Base-by-base conservation (phyloP, 2,888 invertebrate species). In the Andrena praecox region DNA sequence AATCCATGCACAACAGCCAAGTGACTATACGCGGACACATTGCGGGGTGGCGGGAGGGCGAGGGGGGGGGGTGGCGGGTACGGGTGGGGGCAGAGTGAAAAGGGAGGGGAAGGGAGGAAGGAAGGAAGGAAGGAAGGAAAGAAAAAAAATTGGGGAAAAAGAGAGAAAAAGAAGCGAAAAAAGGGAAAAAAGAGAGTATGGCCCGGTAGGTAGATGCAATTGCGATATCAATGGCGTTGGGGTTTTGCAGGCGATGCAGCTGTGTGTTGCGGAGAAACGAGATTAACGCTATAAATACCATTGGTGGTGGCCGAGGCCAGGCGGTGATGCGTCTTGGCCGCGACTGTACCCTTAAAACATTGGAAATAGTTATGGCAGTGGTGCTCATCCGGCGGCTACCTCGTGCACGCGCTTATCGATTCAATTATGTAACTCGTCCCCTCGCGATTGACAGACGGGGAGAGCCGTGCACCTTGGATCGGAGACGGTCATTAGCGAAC, bases 221-320 rank as follows among this genome's bases (percentile, higher is more conserved):
- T 85, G 86, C 86, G 89, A 89, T 90, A 91, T 91, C 89, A 90
- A 88, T 89, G 90, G 85, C 85, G 81, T 81, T 90, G 89, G 87
- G 82, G 88, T 90, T 91, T 90, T 85, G 91, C 90, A 87, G 90
- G 83, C 91, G 91, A 90, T 93, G 93, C 91, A 92, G 93, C 92
- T 91, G 92, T 89, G 89, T 56, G 56, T 56, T 56, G 86, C 89
- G 84, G 89, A 89, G 90, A 91, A 93, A 92, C 92, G 91, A 92
- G 92, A 93, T 93, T 93, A 93, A 92, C 91, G 91, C 93, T 93
- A 93, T 93, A 93, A 93, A 93, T 93, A 93, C 89, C 87, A 84
- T 85, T 83, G 82, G 73, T 83, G 82, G 73, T 71, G 84, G 79
- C 54, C 76, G 82, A 69, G 56, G 77, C 60, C 77, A 80, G 77